Conservation (phyloP, 1,140 invertebrate genomes). For the Condylostylus longicornis region DNA sequence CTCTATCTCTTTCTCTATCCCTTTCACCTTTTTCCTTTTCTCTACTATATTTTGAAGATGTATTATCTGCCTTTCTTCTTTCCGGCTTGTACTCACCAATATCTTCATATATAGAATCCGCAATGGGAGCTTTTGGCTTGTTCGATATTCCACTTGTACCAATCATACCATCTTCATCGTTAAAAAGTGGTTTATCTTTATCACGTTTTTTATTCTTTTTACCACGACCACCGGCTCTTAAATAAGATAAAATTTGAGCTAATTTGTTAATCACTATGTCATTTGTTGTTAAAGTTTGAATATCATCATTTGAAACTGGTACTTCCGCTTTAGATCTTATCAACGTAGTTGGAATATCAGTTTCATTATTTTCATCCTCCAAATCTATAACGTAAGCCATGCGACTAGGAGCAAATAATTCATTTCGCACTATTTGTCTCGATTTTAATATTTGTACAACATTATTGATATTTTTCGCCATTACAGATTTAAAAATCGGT, state of each 20-base stretch:
- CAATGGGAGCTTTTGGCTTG: constrained; percentile 30
- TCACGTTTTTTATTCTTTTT: constrained; percentile 58
- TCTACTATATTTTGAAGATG: neutral
- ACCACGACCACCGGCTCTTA: constrained; percentile 61
- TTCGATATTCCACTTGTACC: neutral
- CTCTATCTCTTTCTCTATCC: constrained; percentile 20
- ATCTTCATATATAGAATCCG: constrained; percentile 86
- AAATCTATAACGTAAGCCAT: constrained; percentile 98
- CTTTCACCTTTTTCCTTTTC: constrained; percentile 21
- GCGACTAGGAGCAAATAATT: constrained; percentile 85
- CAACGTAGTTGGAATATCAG: constrained; percentile 90
- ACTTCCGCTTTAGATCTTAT: constrained; percentile 92
- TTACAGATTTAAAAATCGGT: constrained; percentile 62
- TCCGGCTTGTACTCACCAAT: constrained; percentile 73
- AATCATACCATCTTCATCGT: constrained; percentile 17
- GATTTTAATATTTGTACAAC: constrained; percentile 46
- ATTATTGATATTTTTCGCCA: constrained; percentile 61
- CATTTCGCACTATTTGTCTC: constrained; percentile 67
- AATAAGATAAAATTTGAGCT: constrained; percentile 89
- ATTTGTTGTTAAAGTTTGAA: constrained; percentile 74
- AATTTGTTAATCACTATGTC: constrained; percentile 95
- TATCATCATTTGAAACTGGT: constrained; percentile 44
- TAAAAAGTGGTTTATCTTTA: constrained; percentile 29
- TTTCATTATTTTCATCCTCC: constrained; percentile 70
- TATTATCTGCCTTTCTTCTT: constrained; percentile 27